phyloP scores from a whole-genome alignment of 2,797 vertebrate genomes.

The Siniperca undulata region DNA sequence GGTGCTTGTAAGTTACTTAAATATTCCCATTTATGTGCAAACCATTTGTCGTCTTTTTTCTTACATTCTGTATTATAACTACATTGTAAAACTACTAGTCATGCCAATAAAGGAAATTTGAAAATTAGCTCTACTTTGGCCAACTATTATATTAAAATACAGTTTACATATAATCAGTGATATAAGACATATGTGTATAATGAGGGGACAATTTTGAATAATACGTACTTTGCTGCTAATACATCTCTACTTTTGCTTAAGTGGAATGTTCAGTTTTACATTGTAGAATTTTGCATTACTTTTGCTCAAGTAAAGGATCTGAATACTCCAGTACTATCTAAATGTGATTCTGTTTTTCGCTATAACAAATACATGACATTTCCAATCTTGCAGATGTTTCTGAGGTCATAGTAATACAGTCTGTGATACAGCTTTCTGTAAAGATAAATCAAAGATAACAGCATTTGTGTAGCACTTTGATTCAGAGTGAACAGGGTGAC shows the following conservation, averaged over 20 bases:
- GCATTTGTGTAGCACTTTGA: neutral
- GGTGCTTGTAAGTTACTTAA: neutral
- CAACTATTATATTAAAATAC: neutral
- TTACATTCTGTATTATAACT: neutral
- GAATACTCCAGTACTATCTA: neutral
- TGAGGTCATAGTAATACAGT: neutral
- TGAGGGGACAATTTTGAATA: neutral
- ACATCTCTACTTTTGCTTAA: neutral
- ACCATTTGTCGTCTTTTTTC: neutral
- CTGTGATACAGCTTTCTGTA: neutral
- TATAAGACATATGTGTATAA: neutral
- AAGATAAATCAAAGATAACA: neutral
- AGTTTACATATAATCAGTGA: neutral
- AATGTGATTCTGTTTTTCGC: neutral
- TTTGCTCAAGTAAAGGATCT: neutral
- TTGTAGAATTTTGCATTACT: neutral
- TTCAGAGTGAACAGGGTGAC: neutral
- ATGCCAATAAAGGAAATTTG: neutral
- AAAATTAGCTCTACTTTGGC: neutral
- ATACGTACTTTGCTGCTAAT: neutral
- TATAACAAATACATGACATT: neutral
- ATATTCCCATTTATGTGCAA: neutral
- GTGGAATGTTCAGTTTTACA: neutral
- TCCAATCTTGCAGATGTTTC: neutral
- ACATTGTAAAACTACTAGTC: too few relatives aligned